These are phyloP conservation scores for Clarias pachynema DNA, from an alignment of 2,797 vertebrate species.

Conservation along the genomic window DNA sequence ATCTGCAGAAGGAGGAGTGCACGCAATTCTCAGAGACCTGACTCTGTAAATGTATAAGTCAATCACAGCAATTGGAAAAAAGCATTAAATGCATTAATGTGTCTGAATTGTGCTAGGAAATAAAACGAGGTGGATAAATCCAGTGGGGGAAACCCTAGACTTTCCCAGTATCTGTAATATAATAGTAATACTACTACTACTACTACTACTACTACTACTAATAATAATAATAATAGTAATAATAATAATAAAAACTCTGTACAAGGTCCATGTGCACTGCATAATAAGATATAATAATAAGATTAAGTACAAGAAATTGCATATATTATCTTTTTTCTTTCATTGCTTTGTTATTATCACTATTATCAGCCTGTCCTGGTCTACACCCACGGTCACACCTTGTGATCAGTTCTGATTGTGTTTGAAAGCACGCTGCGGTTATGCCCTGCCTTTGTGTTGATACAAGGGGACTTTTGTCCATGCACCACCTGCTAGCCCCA, in stretches of 20 bases:
- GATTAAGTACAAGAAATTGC: neutral
- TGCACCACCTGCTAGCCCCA: constrained; percentile 65
- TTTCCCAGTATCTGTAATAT: neutral
- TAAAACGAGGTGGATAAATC: neutral
- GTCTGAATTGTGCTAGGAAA: neutral
- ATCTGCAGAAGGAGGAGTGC: constrained; percentile 41
- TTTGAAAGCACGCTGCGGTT: constrained; percentile 48
- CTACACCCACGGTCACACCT: constrained; percentile 45
- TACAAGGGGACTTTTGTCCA: constrained; percentile 66
- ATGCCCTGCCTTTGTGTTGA: constrained; percentile 57
- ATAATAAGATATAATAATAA: too few species aligned
- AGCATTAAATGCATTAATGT: too few species aligned
- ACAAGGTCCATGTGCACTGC: neutral
- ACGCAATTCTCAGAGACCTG: constrained; percentile 32
- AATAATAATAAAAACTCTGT: neutral
- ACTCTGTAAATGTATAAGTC: neutral
- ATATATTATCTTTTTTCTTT: neutral
- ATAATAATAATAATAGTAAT: neutral
- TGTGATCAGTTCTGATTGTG: constrained; percentile 53
- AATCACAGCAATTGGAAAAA: neutral
- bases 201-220: neutral
- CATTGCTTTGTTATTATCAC: neutral
- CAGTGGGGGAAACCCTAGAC: neutral
- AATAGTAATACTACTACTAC: neutral
- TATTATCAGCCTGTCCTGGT: neutral